Conservation (phyloP, 1,140 invertebrate species). For the Amyelois transitella region DNA sequence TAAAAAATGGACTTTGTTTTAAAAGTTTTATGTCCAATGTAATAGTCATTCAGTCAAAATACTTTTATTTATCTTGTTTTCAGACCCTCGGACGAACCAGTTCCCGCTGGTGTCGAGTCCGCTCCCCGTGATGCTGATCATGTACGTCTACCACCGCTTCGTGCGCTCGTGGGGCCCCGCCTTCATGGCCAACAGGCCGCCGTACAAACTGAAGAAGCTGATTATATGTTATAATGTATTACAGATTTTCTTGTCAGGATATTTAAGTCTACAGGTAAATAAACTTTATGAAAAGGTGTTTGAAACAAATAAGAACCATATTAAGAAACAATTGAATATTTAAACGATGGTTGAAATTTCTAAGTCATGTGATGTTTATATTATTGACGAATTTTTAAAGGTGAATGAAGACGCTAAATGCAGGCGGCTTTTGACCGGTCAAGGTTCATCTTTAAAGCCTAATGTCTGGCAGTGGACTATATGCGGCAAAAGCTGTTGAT, state of each 20-base stretch:
- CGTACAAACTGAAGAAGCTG: constrained; percentile 81
- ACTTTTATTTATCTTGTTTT: no score
- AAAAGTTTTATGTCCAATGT: background rate
- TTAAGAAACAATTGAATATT: no score
- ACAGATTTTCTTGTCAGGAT: constrained; percentile 80
- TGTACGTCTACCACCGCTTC: constrained; percentile 82
- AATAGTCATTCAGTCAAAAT: no score
- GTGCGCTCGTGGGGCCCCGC: constrained; percentile 83
- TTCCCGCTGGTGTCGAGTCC: constrained; percentile 78
- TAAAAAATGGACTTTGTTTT: no score
- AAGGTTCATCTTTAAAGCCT: no score
- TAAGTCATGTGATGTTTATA: background rate
- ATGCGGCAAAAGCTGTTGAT: no score
- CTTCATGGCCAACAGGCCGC: constrained; percentile 83
- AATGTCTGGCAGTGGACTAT: no score
- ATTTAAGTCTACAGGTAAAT: constrained; percentile 78
- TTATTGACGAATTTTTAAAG: no score
- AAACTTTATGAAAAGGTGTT: no score
- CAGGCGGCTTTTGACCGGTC: no score
- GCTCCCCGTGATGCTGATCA: constrained; percentile 73
- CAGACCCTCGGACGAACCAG: constrained; percentile 80
- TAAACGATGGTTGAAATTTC: background rate
- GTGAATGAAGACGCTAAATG: no score
- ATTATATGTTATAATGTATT: constrained; percentile 86
- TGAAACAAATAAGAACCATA: no score